Evolutionary conservation across 92 coral and sea anemone species (phyloP).

Genomic region (Nematostella vectensis): DNA sequence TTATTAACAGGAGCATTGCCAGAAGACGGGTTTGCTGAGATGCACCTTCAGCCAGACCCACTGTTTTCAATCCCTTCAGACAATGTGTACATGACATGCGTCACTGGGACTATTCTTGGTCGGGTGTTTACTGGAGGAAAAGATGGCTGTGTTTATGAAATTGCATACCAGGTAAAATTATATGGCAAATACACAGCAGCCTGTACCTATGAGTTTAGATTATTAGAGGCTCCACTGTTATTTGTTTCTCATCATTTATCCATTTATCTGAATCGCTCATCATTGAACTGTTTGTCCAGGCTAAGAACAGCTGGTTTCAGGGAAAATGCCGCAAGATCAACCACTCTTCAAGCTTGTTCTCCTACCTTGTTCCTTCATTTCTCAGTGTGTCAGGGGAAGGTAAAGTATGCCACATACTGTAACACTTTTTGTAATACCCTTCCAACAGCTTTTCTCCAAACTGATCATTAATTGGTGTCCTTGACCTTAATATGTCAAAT

Average conservation of each 20-base stretch:
- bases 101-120: conserved; percentile 72
- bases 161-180: conserved; percentile 82
- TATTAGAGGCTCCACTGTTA: neutral
- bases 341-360: conserved; percentile 83
- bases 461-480: too few relatives aligned
- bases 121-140: conserved; percentile 87
- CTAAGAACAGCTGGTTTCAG: conserved; percentile 88
- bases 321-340: conserved; percentile 89
- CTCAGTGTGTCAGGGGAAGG: conserved; percentile 92
- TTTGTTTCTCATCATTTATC: too few relatives aligned
- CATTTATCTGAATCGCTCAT: too few relatives aligned
- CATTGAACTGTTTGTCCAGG: conserved; percentile 42
- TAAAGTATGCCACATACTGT: too few relatives aligned
- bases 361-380: conserved; percentile 86
- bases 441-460: too few relatives aligned
- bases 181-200: neutral
- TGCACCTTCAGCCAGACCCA: conserved; percentile 91
- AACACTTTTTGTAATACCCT: too few relatives aligned
- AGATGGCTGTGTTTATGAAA: conserved; percentile 90
- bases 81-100: conserved; percentile 81
- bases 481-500: too few relatives aligned
- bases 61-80: conserved; percentile 89
- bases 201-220: neutral
- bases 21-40: conserved; percentile 62
- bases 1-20: conserved; percentile 27